Base-by-base conservation (phyloP, 2,113 vertebrate genomes). In the Otus sunia region DNA sequence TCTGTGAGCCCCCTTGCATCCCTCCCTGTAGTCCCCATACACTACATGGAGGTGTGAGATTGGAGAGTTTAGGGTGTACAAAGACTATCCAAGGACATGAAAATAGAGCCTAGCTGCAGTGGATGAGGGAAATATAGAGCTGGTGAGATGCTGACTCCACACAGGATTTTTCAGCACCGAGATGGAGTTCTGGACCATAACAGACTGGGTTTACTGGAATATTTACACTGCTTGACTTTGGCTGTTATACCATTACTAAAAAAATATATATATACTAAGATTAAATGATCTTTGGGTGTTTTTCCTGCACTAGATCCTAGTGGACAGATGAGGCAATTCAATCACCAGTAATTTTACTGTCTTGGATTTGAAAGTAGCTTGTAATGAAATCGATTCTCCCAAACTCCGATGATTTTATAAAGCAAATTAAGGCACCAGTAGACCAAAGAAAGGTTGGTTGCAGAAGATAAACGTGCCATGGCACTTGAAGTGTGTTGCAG, bases 391-490 rank as follows among this genome's bases (percentile, higher is more conserved):
- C 0, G 2, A 3, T 59, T 71, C 21, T 86, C 12, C 49, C 26
- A 45, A 63, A 72, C 68, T 47, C 30, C 63, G 12, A 27, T 6
- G 5, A 37, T 52, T 82, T 67, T 37, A 19, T 75, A 64, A 41
- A n/a, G 9, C 23, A 20, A 21, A n/a, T 64, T 62, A 82, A 74
- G 30, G 45, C 17, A 52, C 22, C 12, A 41, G 29, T 9, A 56
- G 55, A 39, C 36, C 7, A 64, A 86, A 52, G 12, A 19, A 43
- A 13, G 3, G 30, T 85, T 52, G 74, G 37, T 10, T 22, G 5
- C 19, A 34, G 34, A 32, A 77, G 66, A 22, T 39, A 30, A 86
- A 4, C 11, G 0, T 52, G 8, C 5, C 8, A 5, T 0, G 0
- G 15, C 32, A 52, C 29, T 59, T 88, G 34, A 49, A 30, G 20